These are phyloP conservation scores for Coelinius sp. DNA, from an alignment of 2,888 invertebrate genomes.

Conservation along the genomic window DNA sequence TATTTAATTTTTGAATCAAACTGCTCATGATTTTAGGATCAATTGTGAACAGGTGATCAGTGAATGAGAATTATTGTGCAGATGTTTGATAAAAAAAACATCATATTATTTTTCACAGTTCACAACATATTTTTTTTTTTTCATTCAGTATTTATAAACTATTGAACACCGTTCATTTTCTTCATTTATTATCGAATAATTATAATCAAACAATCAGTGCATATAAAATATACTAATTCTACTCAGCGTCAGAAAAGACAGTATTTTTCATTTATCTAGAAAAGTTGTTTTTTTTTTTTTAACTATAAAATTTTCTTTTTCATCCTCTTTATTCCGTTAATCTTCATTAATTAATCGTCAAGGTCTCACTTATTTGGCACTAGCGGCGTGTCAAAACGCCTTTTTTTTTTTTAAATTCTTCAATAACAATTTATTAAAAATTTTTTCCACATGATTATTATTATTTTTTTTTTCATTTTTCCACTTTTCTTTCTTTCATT, in stretches of 20 bases:
- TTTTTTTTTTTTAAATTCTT: constrained; percentile 39
- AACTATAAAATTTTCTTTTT: constrained; percentile 64
- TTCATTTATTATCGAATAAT: constrained; percentile 64
- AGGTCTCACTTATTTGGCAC: constrained; percentile 70
- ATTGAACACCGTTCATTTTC: constrained; percentile 69
- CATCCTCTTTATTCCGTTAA: constrained; percentile 31
- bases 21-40: too few species aligned
- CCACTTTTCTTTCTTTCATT: constrained; percentile 52
- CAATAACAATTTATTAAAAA: constrained; percentile 41
- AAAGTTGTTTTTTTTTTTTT: too few species aligned
- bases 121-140: constrained; percentile 25
- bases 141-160: constrained; percentile 58
- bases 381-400: constrained; percentile 58
- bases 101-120: constrained; percentile 6
- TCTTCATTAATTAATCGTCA: constrained; percentile 48
- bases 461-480: constrained; percentile 40
- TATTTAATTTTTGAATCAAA: too few species aligned
- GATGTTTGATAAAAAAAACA: background rate
- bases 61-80: too few species aligned
- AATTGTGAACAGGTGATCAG: too few species aligned
- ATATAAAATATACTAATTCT: constrained; percentile 71
- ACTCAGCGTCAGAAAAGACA: constrained; percentile 70
- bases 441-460: constrained; percentile 38
- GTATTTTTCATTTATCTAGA: constrained; percentile 59
- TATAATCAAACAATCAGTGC: constrained; percentile 71